Evolutionary conservation across 1,140 invertebrate species (phyloP).

Genomic region (Zaprionus kolodkinae): DNA sequence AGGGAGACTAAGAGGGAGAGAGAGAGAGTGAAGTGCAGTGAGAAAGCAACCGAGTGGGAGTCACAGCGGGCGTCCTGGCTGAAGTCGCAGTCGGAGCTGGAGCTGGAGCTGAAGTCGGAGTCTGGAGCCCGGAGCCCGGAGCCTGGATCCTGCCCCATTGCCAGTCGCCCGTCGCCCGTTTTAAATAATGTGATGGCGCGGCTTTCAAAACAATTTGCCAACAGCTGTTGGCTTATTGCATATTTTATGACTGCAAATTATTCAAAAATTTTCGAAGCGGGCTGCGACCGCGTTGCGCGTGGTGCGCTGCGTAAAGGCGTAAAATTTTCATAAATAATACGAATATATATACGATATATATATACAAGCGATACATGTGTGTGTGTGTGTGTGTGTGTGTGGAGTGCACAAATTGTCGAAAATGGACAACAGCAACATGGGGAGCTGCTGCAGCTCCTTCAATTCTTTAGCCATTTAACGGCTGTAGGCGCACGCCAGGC

Average conservation of each 20-base stretch:
- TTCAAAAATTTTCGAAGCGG: conserved; percentile 83
- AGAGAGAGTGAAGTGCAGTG: not conserved
- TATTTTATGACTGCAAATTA: conserved; percentile 84
- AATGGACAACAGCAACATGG: conserved; percentile 59
- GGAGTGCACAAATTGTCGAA: conserved; percentile 76
- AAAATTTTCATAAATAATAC: conserved; percentile 63
- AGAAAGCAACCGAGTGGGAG: not conserved
- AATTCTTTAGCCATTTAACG: conserved; percentile 49
- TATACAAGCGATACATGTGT: conserved; percentile 25
- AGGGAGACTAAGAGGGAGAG: not conserved
- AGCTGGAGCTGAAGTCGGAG: not conserved
- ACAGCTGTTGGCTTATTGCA: conserved; percentile 84
- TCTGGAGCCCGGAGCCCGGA: not conserved
- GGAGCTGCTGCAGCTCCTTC: conserved; percentile 13
- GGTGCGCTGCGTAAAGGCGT: conserved; percentile 47
- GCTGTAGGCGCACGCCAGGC: conserved; percentile 24
- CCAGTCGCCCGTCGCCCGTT: conserved; percentile 37
- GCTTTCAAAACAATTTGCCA: conserved; percentile 84
- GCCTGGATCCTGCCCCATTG: not conserved
- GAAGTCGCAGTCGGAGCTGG: conserved; percentile 7
- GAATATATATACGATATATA: conserved; percentile 32
- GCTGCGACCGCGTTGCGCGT: conserved; percentile 52
- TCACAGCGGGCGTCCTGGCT: not conserved
- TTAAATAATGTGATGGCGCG: conserved; percentile 84
- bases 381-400: not conserved